These are phyloP conservation scores for Capricornis sumatraensis DNA, from an alignment of 2,113 vertebrate genomes.

Conservation along the genomic window DNA sequence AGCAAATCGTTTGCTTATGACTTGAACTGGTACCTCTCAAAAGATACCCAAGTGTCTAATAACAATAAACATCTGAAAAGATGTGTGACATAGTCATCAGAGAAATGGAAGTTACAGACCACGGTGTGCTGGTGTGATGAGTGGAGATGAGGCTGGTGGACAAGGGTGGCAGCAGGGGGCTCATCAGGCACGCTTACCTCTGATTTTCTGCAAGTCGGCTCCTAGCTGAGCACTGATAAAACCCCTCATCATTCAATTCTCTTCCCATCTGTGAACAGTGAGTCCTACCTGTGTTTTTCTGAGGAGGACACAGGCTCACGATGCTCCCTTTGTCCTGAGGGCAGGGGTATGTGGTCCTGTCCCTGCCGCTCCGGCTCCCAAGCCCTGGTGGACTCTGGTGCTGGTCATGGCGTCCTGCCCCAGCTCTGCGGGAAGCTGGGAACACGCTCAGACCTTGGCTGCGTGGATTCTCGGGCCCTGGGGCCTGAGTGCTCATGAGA, in stretches of 20 bases:
- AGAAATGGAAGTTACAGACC: too few species aligned
- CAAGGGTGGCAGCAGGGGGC: background rate
- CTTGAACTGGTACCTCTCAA: background rate
- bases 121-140: rapidly evolving
- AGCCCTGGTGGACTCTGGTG: background rate
- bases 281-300: too few species aligned
- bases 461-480: background rate
- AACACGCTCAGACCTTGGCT: too few species aligned
- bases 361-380: background rate
- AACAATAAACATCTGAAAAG: background rate
- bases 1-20: background rate
- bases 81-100: background rate
- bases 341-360: background rate
- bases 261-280: rapidly evolving
- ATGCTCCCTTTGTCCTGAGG: background rate
- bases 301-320: background rate
- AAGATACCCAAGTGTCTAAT: background rate
- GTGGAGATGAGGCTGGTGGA: background rate
- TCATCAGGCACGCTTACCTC: background rate
- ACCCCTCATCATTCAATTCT: background rate
- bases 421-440: background rate
- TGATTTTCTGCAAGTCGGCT: background rate
- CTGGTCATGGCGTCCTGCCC: rapidly evolving
- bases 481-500: background rate
- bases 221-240: background rate